phyloP scores from a whole-genome alignment of 2,797 vertebrate genomes.

The Betta splendens region DNA sequence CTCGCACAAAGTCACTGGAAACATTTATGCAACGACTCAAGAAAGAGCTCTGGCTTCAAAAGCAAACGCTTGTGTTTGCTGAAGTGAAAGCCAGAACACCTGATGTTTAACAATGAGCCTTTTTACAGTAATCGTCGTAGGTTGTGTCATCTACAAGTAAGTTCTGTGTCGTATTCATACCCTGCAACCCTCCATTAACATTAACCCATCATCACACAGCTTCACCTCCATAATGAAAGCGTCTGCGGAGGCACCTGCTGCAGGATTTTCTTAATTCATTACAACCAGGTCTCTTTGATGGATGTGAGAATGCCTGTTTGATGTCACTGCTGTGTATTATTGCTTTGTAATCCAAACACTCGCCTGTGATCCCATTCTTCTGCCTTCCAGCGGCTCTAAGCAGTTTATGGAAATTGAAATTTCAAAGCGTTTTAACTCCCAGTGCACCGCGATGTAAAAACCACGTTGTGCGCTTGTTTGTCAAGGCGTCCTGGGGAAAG shows the following conservation, averaged over 20 bases:
- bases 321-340: slow-evolving; percentile 46
- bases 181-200: slow-evolving; percentile 28
- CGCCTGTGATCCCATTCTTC: slow-evolving; percentile 55
- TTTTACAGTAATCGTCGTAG: not conserved
- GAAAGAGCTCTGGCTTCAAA: not conserved
- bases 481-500: slow-evolving; percentile 28
- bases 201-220: slow-evolving; percentile 27
- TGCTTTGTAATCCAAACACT: slow-evolving; percentile 57
- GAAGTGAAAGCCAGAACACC: not conserved
- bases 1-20: not conserved
- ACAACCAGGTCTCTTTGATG: slow-evolving; percentile 29
- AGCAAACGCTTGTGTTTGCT: no score
- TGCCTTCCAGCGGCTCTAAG: slow-evolving; percentile 65
- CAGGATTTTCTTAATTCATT: slow-evolving; percentile 43
- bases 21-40: no score
- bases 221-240: slow-evolving; percentile 30
- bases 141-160: slow-evolving; percentile 7
- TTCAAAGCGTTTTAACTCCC: slow-evolving; percentile 73
- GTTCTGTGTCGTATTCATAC: slow-evolving; percentile 12
- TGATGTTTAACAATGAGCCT: slow-evolving; percentile 1
- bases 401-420: slow-evolving; percentile 75
- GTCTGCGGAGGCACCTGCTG: slow-evolving; percentile 33
- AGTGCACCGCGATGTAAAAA: slow-evolving; percentile 55
- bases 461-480: slow-evolving; percentile 41
- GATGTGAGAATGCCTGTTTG: slow-evolving; percentile 50